Base-by-base conservation (phyloP, 2,888 invertebrate species). In the Drosophila tripunctata region DNA sequence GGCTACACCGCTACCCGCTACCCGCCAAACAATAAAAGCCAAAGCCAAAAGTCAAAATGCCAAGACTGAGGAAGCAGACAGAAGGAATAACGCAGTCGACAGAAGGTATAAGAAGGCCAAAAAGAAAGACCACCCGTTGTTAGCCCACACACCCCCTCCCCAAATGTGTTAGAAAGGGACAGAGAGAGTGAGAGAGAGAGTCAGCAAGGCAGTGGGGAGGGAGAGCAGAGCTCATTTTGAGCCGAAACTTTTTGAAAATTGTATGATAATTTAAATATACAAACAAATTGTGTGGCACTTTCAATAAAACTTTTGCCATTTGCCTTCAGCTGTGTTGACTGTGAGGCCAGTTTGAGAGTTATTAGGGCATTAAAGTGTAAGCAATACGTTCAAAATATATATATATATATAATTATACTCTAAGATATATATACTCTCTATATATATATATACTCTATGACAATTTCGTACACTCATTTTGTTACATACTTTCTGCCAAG, bases 241-340 rank as follows among this genome's bases (percentile, higher is more conserved):
- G 54, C 22, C n/a, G 52, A 83, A 88, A 79, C 57, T 79, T 88
- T 84, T 64, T 7, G 57, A 67, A 82, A 84, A 84, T 83, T 87
- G 69, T 83, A 87, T 87, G 81, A 87, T 81, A 83, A 83, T 84
- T 84, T 84, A 79, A 84, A 86, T 88, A 86, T 83, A 83, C 88
- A 84, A 84, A 84, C 83, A 84, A 84, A 84, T 84, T 84, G 88
- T 84, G 83, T 86, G 83, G 88, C 88, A 79, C 67, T 88, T 84
- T 79, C 84, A 86, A 88, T 86, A 88, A 83, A 84, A 84, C 88
- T 84, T 84, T 88, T 65, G 74, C 76, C 79, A 76, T 83, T 86
- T 87, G 51, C 51, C 85, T 74, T 70, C 22, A 62, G 67, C 78
- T 47, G n/a, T 44, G 45, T 48, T 31, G 44, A 48, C 41, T 52